These are phyloP conservation scores for Himalopsyche anomala DNA, from an alignment of 2,888 invertebrate genomes.

Conservation along the genomic window DNA sequence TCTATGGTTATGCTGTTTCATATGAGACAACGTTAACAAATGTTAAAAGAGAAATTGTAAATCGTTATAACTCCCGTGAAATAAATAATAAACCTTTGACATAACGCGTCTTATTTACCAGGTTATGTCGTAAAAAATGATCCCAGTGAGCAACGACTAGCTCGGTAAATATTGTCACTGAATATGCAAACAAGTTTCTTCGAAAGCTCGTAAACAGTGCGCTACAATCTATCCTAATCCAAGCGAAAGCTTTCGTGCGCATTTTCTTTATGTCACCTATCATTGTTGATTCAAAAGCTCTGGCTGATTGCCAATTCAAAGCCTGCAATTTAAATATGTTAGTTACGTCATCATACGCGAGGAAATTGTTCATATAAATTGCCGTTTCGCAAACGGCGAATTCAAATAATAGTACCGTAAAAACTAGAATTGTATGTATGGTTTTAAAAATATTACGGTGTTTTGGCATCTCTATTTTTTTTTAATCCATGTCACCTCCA, in stretches of 20 bases:
- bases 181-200: conserved; percentile 33
- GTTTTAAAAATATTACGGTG: no score
- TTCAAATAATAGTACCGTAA: no score
- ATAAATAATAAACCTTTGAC: background rate
- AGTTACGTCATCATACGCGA: background rate
- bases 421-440: no score
- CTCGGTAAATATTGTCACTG: conserved; percentile 24
- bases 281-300: background rate
- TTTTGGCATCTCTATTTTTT: no score
- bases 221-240: conserved; percentile 23
- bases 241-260: conserved; percentile 6
- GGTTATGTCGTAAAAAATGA: conserved; percentile 6
- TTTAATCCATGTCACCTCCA: no score
- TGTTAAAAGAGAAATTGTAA: no score
- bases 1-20: no score
- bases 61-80: no score
- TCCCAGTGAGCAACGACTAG: conserved; percentile 12
- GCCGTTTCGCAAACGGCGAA: no score
- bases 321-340: background rate
- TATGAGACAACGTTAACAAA: no score
- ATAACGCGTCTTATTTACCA: background rate
- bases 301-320: conserved; percentile 32
- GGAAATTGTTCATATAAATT: no score
- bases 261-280: conserved; percentile 12
- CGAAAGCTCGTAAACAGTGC: conserved; percentile 17